A percentile compares a stretch with the other conserved stretches of the same genome.
These are phyloP conservation scores for rabbit (Oryctolagus cuniculus) DNA, from an alignment of 2,113 vertebrate genomes.

Conservation along the genomic window mOryCun1.1 NC_091439.1:111191501-111192000, in stretches of 20 bases:
- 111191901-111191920: neutral
- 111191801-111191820: neutral
- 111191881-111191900: neutral
- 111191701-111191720: neutral
- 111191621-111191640: neutral
- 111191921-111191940: neutral
- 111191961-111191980: neutral
- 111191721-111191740: too few relatives aligned
- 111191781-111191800: neutral
- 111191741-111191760: neutral
- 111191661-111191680: neutral
- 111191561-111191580: neutral
- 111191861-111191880: neutral
- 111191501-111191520: neutral
- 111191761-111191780: neutral
- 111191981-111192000: neutral
- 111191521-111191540: neutral
- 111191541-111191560: neutral
- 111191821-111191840: neutral
- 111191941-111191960: neutral
- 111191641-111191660: neutral
- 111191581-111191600: neutral
- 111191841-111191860: neutral
- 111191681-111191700: neutral
- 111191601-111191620: conserved; percentile 34